These are phyloP conservation scores for Cybosia mesomella DNA, from an alignment of 2,888 invertebrate genomes.

Conservation along the genomic window DNA sequence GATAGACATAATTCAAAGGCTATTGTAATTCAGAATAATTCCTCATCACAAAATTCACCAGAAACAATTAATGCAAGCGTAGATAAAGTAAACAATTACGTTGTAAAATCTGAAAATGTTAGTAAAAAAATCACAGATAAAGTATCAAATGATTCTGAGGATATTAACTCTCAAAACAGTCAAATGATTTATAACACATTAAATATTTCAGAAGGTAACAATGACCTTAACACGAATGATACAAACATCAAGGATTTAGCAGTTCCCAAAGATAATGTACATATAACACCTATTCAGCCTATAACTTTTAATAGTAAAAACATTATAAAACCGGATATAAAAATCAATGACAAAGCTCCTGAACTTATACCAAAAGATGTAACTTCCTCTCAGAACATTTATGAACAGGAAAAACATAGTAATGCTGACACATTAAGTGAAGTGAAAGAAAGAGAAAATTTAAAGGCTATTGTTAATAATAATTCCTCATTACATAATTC, in stretches of 20 bases:
- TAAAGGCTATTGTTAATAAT: not conserved
- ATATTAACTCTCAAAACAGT: not conserved
- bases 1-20: not conserved
- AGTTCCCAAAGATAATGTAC: too few species aligned
- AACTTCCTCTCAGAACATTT: slow-evolving; percentile 4
- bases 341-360: not conserved
- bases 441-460: not conserved
- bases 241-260: too few species aligned
- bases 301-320: too few species aligned
- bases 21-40: not conserved
- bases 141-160: not conserved
- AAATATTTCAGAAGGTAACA: not conserved
- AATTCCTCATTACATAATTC: not conserved
- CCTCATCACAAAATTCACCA: not conserved
- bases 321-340: not conserved
- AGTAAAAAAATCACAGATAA: not conserved
- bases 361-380: not conserved
- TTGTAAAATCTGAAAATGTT: not conserved
- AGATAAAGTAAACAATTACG: not conserved
- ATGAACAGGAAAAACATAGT: not conserved
- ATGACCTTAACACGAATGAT: not conserved
- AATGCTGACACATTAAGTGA: not conserved
- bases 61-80: not conserved
- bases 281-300: too few species aligned
- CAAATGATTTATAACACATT: not conserved